Conservation (phyloP, 2,888 invertebrate species). For the Dusona sp. region DNA sequence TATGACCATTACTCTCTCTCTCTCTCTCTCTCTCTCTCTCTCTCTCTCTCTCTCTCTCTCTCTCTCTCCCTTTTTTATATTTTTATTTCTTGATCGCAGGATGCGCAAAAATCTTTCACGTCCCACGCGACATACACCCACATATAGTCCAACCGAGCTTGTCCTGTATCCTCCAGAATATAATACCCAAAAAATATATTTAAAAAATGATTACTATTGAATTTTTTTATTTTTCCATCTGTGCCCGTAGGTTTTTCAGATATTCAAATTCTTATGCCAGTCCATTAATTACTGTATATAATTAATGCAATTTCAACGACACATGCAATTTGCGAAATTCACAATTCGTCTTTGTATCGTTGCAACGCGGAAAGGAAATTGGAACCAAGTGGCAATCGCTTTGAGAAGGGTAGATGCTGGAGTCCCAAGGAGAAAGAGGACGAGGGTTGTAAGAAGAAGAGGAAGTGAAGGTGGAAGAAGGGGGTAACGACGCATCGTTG, state of each 20-base stretch:
- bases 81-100: background rate
- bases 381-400: constrained; percentile 57
- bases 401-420: constrained; percentile 35
- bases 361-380: constrained; percentile 42
- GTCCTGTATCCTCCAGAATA: background rate
- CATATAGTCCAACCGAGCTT: constrained; percentile 19
- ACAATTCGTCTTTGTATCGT: constrained; percentile 3
- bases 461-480: constrained; percentile 7
- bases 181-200: background rate
- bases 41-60: too few species aligned
- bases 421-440: background rate
- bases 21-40: too few species aligned
- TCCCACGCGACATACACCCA: constrained; percentile 49
- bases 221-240: background rate
- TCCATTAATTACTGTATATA: background rate
- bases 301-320: background rate
- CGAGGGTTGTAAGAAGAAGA: background rate
- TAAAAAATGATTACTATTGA: background rate
- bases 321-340: background rate
- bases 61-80: background rate
- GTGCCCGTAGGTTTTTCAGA: background rate
- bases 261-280: background rate
- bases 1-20: too few species aligned
- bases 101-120: constrained; percentile 53
- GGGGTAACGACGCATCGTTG: constrained; percentile 68